A percentile compares a stretch with the other conserved stretches of the same genome.
These are phyloP conservation scores for Drosophila simulans DNA, from an alignment of 1,140 invertebrate species.

Conservation along the genomic window DNA sequence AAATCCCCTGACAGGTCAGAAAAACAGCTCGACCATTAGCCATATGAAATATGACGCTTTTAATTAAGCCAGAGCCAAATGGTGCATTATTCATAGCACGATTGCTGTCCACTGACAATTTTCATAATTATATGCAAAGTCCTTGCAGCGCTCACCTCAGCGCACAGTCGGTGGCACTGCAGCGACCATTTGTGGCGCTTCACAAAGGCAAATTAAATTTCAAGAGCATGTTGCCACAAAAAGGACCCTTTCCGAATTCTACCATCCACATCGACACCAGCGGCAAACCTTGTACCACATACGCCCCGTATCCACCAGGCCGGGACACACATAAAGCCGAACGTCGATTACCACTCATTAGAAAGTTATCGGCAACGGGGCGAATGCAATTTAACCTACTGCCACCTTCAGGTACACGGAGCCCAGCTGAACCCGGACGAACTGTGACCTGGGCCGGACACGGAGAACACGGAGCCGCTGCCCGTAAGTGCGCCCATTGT, in stretches of 20 bases:
- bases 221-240: conserved; percentile 52
- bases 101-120: conserved; percentile 37
- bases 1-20: background rate
- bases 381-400: conserved; percentile 47
- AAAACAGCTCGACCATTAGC: conserved; percentile 14
- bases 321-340: conserved; percentile 5
- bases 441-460: conserved; percentile 16
- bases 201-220: conserved; percentile 53
- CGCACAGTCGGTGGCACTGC: conserved; percentile 3
- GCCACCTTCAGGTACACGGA: background rate
- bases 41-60: conserved; percentile 32
- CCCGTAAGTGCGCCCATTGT: conserved; percentile 44
- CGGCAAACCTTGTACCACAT: too few relatives aligned
- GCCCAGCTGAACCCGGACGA: conserved; percentile 10
- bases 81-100: conserved; percentile 24
- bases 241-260: background rate
- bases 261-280: background rate
- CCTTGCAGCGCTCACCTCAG: conserved; percentile 40
- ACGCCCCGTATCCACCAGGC: background rate
- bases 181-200: conserved; percentile 1
- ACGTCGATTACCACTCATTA: conserved; percentile 65
- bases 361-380: conserved; percentile 52
- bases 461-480: conserved; percentile 9
- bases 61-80: conserved; percentile 38
- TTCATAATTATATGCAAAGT: conserved; percentile 54